Percentiles rank a stretch among this genome's conserved stretches.
phyloP scores from a whole-genome alignment of 2,888 invertebrate species.

The Horisme vitalbata region DNA sequence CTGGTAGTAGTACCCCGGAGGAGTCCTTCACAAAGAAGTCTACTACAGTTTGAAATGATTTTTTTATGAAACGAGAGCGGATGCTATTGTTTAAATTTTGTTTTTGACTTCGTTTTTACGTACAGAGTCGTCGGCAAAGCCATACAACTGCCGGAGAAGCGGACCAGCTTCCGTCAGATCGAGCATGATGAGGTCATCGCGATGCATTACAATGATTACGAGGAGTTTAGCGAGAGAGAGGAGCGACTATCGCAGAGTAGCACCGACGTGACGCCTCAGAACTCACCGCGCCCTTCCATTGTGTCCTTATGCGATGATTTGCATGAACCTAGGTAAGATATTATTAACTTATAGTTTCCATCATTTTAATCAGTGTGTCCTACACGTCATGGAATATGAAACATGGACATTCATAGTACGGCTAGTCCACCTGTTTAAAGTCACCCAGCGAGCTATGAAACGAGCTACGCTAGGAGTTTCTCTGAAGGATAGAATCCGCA shows the following conservation, averaged over 20 bases:
- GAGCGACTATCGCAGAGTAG: constrained; percentile 73
- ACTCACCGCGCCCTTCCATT: constrained; percentile 64
- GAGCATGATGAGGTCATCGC: constrained; percentile 75
- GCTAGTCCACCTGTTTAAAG: too few species aligned
- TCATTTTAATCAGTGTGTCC: too few species aligned
- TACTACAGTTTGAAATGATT: too few species aligned
- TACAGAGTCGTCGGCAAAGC: constrained; percentile 72
- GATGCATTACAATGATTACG: constrained; percentile 72
- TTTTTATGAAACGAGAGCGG: not conserved
- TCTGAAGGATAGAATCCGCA: too few species aligned
- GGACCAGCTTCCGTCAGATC: constrained; percentile 54
- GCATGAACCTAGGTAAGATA: constrained; percentile 41
- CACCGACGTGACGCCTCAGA: constrained; percentile 72
- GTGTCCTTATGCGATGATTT: constrained; percentile 41
- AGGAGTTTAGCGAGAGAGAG: constrained; percentile 70
- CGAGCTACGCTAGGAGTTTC: too few species aligned
- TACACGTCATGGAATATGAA: too few species aligned
- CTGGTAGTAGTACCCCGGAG: too few species aligned
- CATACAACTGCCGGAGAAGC: constrained; percentile 60
- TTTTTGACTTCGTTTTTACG: too few species aligned
- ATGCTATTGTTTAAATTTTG: too few species aligned
- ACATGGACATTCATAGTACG: too few species aligned
- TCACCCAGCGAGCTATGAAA: too few species aligned
- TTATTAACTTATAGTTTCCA: not conserved
- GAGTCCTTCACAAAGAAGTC: too few species aligned